These are phyloP conservation scores for Orientallactaga sibirica DNA, from an alignment of 2,797 vertebrate species.

Conservation along the genomic window DNA sequence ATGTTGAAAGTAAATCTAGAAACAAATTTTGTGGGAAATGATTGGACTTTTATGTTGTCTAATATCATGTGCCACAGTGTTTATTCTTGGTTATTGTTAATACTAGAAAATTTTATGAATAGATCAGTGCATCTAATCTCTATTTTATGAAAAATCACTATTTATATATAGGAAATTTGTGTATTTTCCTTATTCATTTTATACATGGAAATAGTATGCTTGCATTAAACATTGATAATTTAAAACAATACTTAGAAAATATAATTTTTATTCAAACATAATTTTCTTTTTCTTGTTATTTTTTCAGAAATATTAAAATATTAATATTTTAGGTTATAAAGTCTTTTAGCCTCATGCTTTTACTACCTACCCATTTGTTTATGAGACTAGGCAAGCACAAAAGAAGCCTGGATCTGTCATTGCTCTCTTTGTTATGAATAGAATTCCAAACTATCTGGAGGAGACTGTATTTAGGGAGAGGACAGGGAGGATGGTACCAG, in stretches of 20 bases:
- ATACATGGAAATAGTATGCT: neutral
- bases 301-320: slow-evolving; percentile 14
- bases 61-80: neutral
- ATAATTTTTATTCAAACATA: neutral
- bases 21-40: neutral
- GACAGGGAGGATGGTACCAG: too few relatives aligned
- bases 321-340: slow-evolving; percentile 42
- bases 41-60: neutral
- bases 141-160: slow-evolving; percentile 28
- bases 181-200: slow-evolving; percentile 14
- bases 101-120: slow-evolving; percentile 5
- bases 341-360: neutral
- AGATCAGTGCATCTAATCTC: neutral
- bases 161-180: neutral
- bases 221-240: neutral
- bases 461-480: neutral
- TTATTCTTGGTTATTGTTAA: neutral
- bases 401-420: neutral
- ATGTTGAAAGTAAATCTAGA: neutral
- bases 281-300: neutral
- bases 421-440: neutral
- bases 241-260: neutral
- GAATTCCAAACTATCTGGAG: neutral
- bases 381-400: slow-evolving; percentile 7
- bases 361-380: neutral